Evolutionary conservation across 2,113 vertebrate species (phyloP).

Genomic region (Syngnathus scovelli): DNA sequence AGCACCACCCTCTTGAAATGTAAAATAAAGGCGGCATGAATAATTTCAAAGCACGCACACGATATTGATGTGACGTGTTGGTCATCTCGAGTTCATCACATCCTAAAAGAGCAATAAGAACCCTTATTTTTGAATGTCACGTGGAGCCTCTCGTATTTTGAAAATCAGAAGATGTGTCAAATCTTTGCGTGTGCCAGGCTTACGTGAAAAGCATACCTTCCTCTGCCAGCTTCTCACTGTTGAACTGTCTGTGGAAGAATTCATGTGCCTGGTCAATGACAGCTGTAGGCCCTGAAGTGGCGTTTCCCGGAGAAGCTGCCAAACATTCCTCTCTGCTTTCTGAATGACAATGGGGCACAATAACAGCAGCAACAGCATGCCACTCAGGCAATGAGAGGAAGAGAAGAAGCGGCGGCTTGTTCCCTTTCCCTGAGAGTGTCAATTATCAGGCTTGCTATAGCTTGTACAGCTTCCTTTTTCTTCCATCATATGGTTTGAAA

Average conservation of each 20-base stretch:
- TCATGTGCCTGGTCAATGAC: constrained; percentile 80
- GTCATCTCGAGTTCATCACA: too few relatives aligned
- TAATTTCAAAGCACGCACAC: too few relatives aligned
- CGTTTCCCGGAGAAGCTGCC: constrained; percentile 81
- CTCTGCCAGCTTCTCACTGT: constrained; percentile 76
- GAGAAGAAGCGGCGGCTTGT: constrained; percentile 56
- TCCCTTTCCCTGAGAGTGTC: constrained; percentile 58
- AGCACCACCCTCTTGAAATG: too few relatives aligned
- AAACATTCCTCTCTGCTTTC: constrained; percentile 77
- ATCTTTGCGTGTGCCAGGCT: constrained; percentile 38
- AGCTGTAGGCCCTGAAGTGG: constrained; percentile 80
- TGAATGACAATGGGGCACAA: constrained; percentile 63
- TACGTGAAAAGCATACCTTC: constrained; percentile 77
- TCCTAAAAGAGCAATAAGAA: not conserved
- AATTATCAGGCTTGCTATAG: constrained; percentile 45
- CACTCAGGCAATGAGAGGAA: constrained; percentile 58
- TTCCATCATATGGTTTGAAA: constrained; percentile 59
- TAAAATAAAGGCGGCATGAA: too few relatives aligned
- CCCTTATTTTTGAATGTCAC: not conserved
- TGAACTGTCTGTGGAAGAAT: constrained; percentile 78
- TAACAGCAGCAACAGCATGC: constrained; percentile 57
- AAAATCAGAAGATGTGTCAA: not conserved
- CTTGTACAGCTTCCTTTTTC: constrained; percentile 19
- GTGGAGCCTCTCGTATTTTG: not conserved
- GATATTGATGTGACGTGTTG: too few relatives aligned